Evolutionary conservation across 2,113 vertebrate genomes (phyloP), one percentile per base, ranked within the genome.

Genomic region (Porphyrio hochstetteri): DNA sequence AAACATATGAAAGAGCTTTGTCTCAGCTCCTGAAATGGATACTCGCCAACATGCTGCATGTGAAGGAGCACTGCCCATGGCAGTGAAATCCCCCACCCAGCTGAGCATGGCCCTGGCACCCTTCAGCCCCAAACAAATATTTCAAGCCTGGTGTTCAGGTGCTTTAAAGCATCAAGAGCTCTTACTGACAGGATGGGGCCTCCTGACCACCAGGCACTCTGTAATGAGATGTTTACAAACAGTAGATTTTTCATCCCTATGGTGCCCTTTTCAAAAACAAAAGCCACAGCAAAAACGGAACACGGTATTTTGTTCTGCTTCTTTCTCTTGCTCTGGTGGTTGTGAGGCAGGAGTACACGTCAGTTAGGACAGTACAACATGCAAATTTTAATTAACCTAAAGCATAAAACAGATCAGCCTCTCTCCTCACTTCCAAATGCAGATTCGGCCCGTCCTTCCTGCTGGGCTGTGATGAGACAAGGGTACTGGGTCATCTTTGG

Each of bases 381-480:
- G 88, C 36, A 81, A 23, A 82, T 95, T 92, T 78, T 80, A 93
- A 85, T 94, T 93, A 92, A 57, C 59, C 44, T 88, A 80, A 92
- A 94, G 13, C 27, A 42, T 76, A 65, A 92, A 82, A 2, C 28
- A 83, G 74, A 60, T 15, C 53, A 86, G 61, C 48, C 61, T 80
- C 40, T 74, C 56, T 89, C 61, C 44, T 86, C 38, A 33, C 48
- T 86, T 92, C 35, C 38, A 3, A 55, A 10, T 64, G 35, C 35
- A 88, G 56, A 80, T 92, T 86, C 29, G 46, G 12, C 46, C 91
- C 82, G 33, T 86, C 86, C 88, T 60, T 88, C 77, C 74, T 90
- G 52, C 23, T 79, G 11, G 75, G 15, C 24, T 50, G 27, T 35
- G n/a, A 70, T 64, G 55, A 72, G 69, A 88, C 82, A 75, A 81